phyloP scores from a whole-genome alignment of 1,140 invertebrate genomes.

The Neodiprion pinetum region DNA sequence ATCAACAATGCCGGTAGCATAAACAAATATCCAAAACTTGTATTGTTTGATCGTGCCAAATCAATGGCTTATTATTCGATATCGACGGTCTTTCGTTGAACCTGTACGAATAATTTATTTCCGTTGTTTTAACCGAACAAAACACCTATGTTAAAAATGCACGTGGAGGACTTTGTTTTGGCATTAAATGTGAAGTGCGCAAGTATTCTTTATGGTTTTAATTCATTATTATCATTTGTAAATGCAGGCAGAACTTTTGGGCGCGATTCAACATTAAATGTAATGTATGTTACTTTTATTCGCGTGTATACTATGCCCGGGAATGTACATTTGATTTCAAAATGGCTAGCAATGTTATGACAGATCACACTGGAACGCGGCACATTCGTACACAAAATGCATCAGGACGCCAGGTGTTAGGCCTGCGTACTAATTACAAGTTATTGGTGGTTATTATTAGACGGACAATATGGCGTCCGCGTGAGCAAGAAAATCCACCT shows the following conservation, averaged over 20 bases:
- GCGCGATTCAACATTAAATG: too few relatives aligned
- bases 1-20: slow-evolving; percentile 36
- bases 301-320: neutral
- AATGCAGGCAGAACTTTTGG: too few relatives aligned
- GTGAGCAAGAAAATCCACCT: slow-evolving; percentile 41
- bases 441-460: slow-evolving; percentile 38
- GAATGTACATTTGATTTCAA: slow-evolving; percentile 10
- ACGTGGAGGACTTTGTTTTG: neutral
- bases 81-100: neutral
- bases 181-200: too few relatives aligned
- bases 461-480: slow-evolving; percentile 43
- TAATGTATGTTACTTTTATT: neutral
- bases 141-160: neutral
- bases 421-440: slow-evolving; percentile 33
- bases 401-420: slow-evolving; percentile 1
- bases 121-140: neutral
- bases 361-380: slow-evolving; percentile 13
- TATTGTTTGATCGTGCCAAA: neutral
- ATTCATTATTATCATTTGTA: too few relatives aligned
- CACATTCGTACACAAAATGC: slow-evolving; percentile 8
- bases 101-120: neutral
- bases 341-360: slow-evolving; percentile 16
- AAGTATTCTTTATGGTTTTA: too few relatives aligned
- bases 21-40: slow-evolving; percentile 9
- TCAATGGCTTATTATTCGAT: neutral